Percentiles rank a stretch among this genome's conserved stretches.
Evolutionary conservation across 1,140 invertebrate genomes (phyloP).

Genomic region (Zophobas atratus): DNA sequence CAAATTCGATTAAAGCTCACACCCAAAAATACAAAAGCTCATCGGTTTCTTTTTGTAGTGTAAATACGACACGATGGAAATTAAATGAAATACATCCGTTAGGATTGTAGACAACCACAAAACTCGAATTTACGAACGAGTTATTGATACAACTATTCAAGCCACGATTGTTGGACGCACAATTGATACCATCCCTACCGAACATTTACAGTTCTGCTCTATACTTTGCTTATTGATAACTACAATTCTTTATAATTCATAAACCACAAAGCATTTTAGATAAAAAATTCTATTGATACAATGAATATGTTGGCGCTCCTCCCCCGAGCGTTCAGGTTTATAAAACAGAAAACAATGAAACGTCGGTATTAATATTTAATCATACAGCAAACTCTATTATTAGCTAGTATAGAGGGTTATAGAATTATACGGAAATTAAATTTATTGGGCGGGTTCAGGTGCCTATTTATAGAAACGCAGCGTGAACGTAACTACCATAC

Average conservation of each 20-base stretch:
- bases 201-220: neutral
- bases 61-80: conserved; percentile 13
- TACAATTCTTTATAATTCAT: conserved; percentile 10
- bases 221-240: conserved; percentile 10
- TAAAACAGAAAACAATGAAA: conserved; percentile 17
- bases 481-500: neutral
- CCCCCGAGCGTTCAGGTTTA: neutral
- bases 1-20: conserved; percentile 35
- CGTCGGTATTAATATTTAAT: conserved; percentile 23
- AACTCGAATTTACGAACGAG: neutral
- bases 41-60: conserved; percentile 1
- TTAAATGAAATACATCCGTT: conserved; percentile 18
- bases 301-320: conserved; percentile 12
- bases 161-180: neutral
- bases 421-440: conserved; percentile 26
- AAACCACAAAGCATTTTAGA: neutral
- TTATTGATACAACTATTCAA: neutral
- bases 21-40: conserved; percentile 30
- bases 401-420: neutral
- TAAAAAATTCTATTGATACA: conserved; percentile 16
- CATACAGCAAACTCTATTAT: conserved; percentile 29
- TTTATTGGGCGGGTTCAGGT: neutral
- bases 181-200: neutral
- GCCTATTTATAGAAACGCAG: neutral
- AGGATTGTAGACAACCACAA: neutral